A percentile compares a stretch with the other conserved stretches of the same genome.
Conservation (phyloP, 2,797 vertebrate genomes). For the Acanthiza pusilla region DNA sequence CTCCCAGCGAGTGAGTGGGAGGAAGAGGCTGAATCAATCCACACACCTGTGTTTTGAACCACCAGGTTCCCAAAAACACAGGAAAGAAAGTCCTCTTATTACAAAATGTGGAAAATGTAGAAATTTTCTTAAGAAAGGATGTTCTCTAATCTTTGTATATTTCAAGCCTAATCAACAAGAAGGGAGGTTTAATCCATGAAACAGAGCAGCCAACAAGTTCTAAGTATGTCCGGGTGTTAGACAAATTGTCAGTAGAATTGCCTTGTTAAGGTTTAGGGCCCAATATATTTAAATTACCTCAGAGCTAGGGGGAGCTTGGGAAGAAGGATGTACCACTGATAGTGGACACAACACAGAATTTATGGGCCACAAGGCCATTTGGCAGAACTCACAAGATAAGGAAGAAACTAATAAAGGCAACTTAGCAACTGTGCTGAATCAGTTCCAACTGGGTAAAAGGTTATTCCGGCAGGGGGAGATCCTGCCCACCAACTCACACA, state of each 20-base stretch:
- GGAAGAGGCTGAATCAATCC: not conserved
- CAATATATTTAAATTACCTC: not conserved
- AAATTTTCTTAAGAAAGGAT: not conserved
- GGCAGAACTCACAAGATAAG: not conserved
- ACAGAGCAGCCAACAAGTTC: not conserved
- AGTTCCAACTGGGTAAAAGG: not conserved
- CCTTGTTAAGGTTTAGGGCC: not conserved
- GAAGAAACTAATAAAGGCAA: not conserved
- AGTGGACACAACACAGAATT: not conserved
- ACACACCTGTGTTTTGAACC: not conserved
- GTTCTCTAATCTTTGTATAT: not conserved
- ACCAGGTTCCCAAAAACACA: not conserved
- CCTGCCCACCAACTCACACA: accelerated
- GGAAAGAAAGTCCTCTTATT: not conserved
- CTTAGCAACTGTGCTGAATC: not conserved
- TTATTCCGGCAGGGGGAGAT: not conserved
- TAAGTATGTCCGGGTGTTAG: not conserved
- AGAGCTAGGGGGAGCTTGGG: not conserved
- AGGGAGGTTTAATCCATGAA: not conserved
- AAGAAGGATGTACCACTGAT: not conserved
- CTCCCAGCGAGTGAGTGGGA: not conserved
- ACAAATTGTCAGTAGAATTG: not conserved
- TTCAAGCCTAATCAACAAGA: not conserved
- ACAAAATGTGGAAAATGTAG: not conserved
- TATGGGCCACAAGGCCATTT: not conserved